These are phyloP conservation scores for Cephus nigrinus DNA, from an alignment of 2,888 invertebrate genomes.

Conservation along the genomic window DNA sequence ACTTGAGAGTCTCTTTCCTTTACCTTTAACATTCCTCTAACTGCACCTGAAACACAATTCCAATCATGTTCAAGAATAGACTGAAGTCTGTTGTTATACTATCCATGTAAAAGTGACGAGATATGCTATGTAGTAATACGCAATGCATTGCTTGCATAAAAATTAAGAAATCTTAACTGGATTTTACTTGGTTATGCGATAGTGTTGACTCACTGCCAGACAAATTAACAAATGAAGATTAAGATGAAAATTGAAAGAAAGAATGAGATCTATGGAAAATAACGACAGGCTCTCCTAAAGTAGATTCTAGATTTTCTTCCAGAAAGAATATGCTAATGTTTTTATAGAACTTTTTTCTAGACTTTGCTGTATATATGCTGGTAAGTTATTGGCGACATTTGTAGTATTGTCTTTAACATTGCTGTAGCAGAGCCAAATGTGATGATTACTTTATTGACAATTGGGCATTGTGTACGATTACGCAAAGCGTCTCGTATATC, in stretches of 20 bases:
- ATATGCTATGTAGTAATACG: not conserved
- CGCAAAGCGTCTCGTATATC: not conserved
- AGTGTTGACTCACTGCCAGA: not conserved
- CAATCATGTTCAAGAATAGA: not conserved
- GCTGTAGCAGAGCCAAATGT: not conserved
- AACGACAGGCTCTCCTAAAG: not conserved
- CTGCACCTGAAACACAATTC: not conserved
- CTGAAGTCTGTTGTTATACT: not conserved
- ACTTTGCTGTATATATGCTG: conserved; percentile 36
- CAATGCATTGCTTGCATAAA: not conserved
- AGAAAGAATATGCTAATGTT: conserved; percentile 39
- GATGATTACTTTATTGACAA: not conserved
- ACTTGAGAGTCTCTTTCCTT: not conserved
- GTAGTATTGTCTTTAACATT: not conserved
- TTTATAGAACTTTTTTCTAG: conserved; percentile 44
- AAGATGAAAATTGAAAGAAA: not conserved
- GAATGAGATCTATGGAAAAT: not conserved
- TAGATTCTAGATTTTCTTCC: conserved; percentile 29
- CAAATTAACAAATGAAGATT: not conserved
- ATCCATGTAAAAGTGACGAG: not conserved
- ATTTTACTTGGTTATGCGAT: not conserved
- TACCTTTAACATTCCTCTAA: not conserved
- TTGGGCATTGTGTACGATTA: not conserved
- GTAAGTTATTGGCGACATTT: not conserved
- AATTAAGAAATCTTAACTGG: not conserved